phyloP scores from a whole-genome alignment of 2,797 vertebrate genomes.

The Sebastes trivittatus region DNA sequence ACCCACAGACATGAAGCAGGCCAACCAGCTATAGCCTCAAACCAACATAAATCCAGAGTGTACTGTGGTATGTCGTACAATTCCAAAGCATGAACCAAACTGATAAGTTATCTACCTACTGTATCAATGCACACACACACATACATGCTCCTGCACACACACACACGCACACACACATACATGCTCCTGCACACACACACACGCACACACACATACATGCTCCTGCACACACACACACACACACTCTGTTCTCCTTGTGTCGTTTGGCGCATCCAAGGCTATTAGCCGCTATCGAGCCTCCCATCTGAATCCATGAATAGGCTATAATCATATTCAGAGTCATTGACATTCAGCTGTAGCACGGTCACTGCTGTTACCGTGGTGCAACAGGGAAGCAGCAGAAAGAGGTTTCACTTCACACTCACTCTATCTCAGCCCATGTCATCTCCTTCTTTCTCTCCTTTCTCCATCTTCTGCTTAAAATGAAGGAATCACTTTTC shows the following conservation, averaged over 20 bases:
- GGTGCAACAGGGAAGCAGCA: slow-evolving; percentile 31
- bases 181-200: neutral
- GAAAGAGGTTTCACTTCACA: slow-evolving; percentile 33
- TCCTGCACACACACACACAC: slow-evolving; percentile 17
- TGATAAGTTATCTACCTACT: neutral
- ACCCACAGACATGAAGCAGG: neutral
- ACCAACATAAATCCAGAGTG: neutral
- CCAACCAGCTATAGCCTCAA: neutral
- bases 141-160: neutral
- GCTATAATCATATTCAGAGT: slow-evolving; percentile 70
- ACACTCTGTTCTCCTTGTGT: slow-evolving; percentile 16
- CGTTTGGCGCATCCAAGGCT: slow-evolving; percentile 51
- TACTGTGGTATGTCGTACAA: too few species aligned
- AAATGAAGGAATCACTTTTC: neutral
- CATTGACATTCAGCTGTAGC: slow-evolving; percentile 67
- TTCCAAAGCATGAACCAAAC: neutral
- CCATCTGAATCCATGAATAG: slow-evolving; percentile 70
- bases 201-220: neutral
- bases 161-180: slow-evolving; percentile 21
- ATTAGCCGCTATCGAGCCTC: slow-evolving; percentile 61
- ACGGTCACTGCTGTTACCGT: slow-evolving; percentile 40
- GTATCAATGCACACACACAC: neutral
- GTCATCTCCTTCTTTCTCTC: slow-evolving; percentile 22
- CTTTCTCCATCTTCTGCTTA: neutral
- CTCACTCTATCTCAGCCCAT: slow-evolving; percentile 13